These are phyloP conservation scores for Zaprionus kolodkinae DNA, from an alignment of 1,140 invertebrate species.

Conservation along the genomic window DNA sequence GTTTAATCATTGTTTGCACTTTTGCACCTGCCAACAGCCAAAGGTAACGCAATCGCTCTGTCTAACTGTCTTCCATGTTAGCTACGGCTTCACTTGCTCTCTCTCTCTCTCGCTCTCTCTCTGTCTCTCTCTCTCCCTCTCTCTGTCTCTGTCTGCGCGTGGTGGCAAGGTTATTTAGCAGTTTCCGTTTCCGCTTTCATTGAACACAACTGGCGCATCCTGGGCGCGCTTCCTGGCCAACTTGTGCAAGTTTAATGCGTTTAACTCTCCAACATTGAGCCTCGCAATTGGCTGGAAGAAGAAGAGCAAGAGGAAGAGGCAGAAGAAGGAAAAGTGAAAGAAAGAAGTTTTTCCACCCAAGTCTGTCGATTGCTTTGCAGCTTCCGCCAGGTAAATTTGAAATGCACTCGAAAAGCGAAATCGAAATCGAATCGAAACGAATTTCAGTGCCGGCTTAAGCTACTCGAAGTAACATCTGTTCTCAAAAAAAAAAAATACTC, in stretches of 20 bases:
- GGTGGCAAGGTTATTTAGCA: slow-evolving; percentile 77
- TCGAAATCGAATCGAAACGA: slow-evolving; percentile 11
- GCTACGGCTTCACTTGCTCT: background rate
- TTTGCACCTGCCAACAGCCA: slow-evolving; percentile 64
- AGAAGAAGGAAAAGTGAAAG: slow-evolving; percentile 9
- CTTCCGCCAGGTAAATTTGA: slow-evolving; percentile 47
- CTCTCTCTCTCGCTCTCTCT: background rate
- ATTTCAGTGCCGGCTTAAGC: slow-evolving; percentile 11
- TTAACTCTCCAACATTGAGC: slow-evolving; percentile 72
- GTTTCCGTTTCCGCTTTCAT: slow-evolving; percentile 74
- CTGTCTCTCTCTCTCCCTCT: too few relatives aligned
- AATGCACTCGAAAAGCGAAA: slow-evolving; percentile 49
- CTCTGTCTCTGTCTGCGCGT: slow-evolving; percentile 11
- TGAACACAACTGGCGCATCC: slow-evolving; percentile 71
- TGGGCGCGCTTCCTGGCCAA: slow-evolving; percentile 36
- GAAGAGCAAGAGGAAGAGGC: slow-evolving; percentile 18
- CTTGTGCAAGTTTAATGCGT: slow-evolving; percentile 80
- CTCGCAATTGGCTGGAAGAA: slow-evolving; percentile 68
- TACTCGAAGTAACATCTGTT: slow-evolving; percentile 25
- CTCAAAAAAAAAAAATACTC: background rate
- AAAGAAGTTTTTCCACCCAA: background rate
- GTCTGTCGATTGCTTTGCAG: slow-evolving; percentile 40
- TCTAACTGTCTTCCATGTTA: slow-evolving; percentile 11
- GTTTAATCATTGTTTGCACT: slow-evolving; percentile 66
- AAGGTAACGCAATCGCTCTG: slow-evolving; percentile 29